Conservation (phyloP, 1,140 invertebrate genomes). For the Lasioglossum albipes region DNA sequence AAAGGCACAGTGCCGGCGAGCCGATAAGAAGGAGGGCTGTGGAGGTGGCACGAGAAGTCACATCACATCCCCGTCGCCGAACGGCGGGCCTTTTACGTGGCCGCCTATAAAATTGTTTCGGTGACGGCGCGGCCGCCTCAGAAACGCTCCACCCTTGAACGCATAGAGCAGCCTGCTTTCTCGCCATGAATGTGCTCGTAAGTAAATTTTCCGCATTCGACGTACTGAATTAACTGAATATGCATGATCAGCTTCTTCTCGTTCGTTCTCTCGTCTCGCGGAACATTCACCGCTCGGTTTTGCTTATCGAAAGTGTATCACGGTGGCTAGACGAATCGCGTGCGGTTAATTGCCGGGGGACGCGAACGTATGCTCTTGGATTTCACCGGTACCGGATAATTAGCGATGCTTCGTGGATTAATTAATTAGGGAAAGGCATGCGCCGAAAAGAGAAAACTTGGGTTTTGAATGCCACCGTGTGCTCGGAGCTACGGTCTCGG, state of each 20-base stretch:
- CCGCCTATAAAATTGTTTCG: conserved; percentile 78
- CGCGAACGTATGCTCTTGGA: neutral
- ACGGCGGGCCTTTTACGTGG: conserved; percentile 60
- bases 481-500: too few relatives aligned
- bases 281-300: too few relatives aligned
- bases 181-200: conserved; percentile 70
- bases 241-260: too few relatives aligned
- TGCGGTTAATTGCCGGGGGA: conserved; percentile 12
- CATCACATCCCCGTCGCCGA: conserved; percentile 73
- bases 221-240: too few relatives aligned
- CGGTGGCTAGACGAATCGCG: neutral
- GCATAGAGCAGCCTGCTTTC: conserved; percentile 64
- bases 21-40: conserved; percentile 16
- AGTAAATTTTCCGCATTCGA: conserved; percentile 45
- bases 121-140: conserved; percentile 76
- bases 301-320: neutral
- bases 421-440: neutral
- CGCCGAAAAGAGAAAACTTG: neutral
- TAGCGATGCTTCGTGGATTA: neutral
- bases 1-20: neutral
- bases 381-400: neutral
- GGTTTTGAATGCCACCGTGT: neutral
- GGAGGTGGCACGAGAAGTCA: conserved; percentile 65
- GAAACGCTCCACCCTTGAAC: conserved; percentile 77
- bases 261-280: neutral